Evolutionary conservation across 2,888 invertebrate genomes (phyloP), one percentile per base, ranked within the genome.

Genomic region (Lysandra bellargus): DNA sequence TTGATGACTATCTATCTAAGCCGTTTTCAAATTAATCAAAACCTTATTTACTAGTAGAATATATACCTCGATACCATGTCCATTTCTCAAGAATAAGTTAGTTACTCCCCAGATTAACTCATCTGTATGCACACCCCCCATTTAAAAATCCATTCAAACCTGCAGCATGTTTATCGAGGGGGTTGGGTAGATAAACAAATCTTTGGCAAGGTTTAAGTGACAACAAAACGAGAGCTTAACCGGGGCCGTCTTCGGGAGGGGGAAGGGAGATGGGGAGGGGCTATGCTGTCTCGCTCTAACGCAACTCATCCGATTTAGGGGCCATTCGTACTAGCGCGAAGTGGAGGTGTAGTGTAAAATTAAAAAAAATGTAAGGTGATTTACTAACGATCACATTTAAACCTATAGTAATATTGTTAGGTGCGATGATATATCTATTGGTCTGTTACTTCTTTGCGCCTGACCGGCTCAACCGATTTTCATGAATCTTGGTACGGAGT

Each of bases 181-280:
- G 76, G 53, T 76, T 53, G 76, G 49, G 75, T 23, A 74, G 79
- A 79, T 87, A 89, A 91, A 91, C 88, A 90, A 91, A 91, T 89
- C 89, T 91, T 90, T 86, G 90, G 80, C 83, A 86, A 89, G 93
- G 92, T 93, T 90, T 94, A 93, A 93, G 93, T 93, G 94, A 93
- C 94, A 93, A 93, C 92, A 94, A 93, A 94, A 93, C 87, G 92
- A 91, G 88, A 92, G 91, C 91, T 93, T 92, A 92, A 90, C 90
- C 92, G 90, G 87, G 90, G 90, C 91, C 94, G 93, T 93, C 94
- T 93, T 93, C 88, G 80, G 79, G 80, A 81, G 81, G 84, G 79
- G 81, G 82, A 82, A 82, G 80, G 82, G 82, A 82, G 80, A 81
- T 80, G 80, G 85, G 89, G 89, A 87, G 91, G 90, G 87, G 90